Percentiles rank a stretch among this genome's conserved stretches.
Conservation (phyloP, 2,797 vertebrate genomes). For the Gorsachius magnificus region DNA sequence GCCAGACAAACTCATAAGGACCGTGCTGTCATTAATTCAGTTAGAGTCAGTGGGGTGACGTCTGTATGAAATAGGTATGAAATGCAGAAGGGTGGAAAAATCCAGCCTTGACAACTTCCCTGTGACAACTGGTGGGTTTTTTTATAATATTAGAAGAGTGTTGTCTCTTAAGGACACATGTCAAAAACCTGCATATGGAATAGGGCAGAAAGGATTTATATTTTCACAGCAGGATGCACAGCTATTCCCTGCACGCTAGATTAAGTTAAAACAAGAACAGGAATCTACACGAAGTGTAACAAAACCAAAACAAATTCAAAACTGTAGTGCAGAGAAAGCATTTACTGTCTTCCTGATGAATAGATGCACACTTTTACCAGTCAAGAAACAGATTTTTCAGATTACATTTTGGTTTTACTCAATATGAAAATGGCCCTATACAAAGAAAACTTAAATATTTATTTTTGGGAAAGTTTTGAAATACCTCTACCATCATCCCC, state of each 20-base stretch:
- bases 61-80: background rate
- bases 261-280: background rate
- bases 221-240: background rate
- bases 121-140: background rate
- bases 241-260: background rate
- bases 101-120: background rate
- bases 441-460: background rate
- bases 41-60: background rate
- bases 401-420: background rate
- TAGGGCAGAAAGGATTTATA: background rate
- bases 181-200: background rate
- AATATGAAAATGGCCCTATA: background rate
- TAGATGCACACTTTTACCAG: background rate
- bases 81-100: background rate
- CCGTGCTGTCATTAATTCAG: background rate
- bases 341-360: background rate
- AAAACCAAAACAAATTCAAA: background rate
- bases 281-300: background rate
- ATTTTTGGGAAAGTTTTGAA: background rate
- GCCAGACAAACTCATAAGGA: background rate
- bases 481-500: background rate
- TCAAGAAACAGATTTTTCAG: background rate
- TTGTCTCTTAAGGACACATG: background rate
- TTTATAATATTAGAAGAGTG: background rate
- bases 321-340: background rate